Percentiles rank a stretch among this genome's conserved stretches.
These are phyloP conservation scores for Chloroceryle amazona DNA, from an alignment of 2,797 vertebrate genomes.

Conservation along the genomic window DNA sequence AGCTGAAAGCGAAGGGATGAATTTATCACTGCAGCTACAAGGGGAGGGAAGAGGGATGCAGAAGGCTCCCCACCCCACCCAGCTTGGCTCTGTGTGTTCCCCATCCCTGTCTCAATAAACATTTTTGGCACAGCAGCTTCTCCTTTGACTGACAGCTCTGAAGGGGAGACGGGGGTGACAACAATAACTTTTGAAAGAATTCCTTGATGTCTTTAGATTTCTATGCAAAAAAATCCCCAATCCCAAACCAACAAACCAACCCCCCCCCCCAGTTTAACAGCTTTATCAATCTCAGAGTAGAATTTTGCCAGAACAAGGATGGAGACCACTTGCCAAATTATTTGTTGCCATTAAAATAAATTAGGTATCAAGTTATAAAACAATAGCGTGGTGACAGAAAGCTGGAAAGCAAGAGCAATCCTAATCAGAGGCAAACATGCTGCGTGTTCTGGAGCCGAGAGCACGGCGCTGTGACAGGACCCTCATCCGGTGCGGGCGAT, in stretches of 20 bases:
- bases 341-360: constrained; percentile 74
- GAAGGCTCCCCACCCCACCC: rapidly evolving
- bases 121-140: background rate
- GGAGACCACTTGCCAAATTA: constrained; percentile 63
- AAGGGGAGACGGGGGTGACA: background rate
- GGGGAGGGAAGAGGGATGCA: background rate
- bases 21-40: rapidly evolving
- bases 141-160: background rate
- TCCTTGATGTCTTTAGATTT: background rate
- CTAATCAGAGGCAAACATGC: constrained; percentile 46
- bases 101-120: background rate
- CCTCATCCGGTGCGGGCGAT: background rate
- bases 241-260: background rate
- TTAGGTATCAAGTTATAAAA: constrained; percentile 63
- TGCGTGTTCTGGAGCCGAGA: constrained; percentile 3
- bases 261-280: background rate
- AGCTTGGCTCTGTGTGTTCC: background rate
- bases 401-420: constrained; percentile 61
- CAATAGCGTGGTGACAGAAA: constrained; percentile 76
- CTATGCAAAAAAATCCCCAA: background rate
- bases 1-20: background rate
- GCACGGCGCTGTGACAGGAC: background rate
- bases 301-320: constrained; percentile 23
- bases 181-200: background rate
- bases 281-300: constrained; percentile 52